Conservation (phyloP, 2,797 vertebrate species). For the Lutjanus campechanus region DNA sequence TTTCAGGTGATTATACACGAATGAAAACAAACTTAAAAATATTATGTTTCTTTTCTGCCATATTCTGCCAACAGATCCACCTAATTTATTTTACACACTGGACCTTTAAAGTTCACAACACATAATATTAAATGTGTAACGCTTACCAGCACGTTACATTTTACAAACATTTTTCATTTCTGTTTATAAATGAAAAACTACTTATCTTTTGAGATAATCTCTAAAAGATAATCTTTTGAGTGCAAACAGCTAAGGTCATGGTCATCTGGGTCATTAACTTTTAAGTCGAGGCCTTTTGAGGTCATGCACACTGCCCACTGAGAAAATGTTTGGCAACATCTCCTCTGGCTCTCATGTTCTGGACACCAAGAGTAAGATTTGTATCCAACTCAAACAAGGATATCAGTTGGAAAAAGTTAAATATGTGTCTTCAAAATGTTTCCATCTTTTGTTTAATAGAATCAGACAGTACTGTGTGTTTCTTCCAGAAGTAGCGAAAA, state of each 20-base stretch:
- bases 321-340: background rate
- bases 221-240: too few relatives aligned
- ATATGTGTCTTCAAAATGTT: background rate
- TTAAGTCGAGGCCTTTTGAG: background rate
- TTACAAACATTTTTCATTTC: background rate
- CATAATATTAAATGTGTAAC: background rate
- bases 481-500: too few relatives aligned
- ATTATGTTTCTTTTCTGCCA: too few relatives aligned
- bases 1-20: too few relatives aligned
- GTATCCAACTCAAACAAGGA: background rate
- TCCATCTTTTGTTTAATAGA: background rate
- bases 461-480: background rate
- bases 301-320: background rate
- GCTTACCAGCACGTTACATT: background rate
- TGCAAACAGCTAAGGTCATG: background rate
- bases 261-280: background rate
- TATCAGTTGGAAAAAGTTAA: background rate
- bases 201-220: background rate
- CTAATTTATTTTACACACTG: too few relatives aligned
- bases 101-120: background rate
- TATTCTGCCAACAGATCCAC: too few relatives aligned
- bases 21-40: too few relatives aligned
- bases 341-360: constrained; percentile 12
- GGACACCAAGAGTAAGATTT: background rate
- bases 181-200: background rate